These are phyloP conservation scores for Zenarchopterus dispar DNA, from an alignment of 2,797 vertebrate species.

Conservation along the genomic window DNA sequence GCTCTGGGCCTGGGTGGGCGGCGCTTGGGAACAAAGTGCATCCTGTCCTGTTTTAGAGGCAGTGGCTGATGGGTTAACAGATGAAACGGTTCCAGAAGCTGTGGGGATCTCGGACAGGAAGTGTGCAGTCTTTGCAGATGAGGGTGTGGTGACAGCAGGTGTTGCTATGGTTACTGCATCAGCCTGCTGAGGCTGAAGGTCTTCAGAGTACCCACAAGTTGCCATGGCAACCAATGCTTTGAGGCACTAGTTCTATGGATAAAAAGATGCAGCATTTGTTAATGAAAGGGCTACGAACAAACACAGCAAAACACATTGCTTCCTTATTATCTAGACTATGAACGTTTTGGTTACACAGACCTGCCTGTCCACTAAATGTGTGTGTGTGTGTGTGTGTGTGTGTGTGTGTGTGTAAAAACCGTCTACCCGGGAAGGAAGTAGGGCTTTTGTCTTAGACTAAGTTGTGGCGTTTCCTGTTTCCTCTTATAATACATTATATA, in stretches of 20 bases:
- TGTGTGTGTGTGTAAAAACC: constrained; percentile 15
- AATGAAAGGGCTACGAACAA: constrained; percentile 31
- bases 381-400: neutral
- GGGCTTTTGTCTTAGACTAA: constrained; percentile 59
- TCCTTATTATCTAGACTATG: constrained; percentile 6
- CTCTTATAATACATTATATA: no score
- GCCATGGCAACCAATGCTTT: constrained; percentile 84
- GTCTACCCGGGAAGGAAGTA: constrained; percentile 58
- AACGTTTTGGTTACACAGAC: neutral
- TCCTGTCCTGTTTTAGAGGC: constrained; percentile 74
- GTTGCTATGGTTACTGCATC: constrained; percentile 77
- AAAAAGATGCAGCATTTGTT: constrained; percentile 36
- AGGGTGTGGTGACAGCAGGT: constrained; percentile 75
- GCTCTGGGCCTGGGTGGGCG: constrained; percentile 70
- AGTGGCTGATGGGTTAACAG: constrained; percentile 59
- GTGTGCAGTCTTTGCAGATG: constrained; percentile 77
- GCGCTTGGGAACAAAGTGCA: constrained; percentile 72
- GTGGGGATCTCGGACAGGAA: constrained; percentile 85
- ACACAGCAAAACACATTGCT: constrained; percentile 8
- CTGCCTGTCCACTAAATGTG: neutral
- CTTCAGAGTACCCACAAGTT: constrained; percentile 89
- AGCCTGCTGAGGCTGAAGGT: constrained; percentile 88
- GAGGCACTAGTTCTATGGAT: constrained; percentile 69
- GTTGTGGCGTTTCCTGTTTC: constrained; percentile 65
- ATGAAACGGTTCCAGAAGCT: constrained; percentile 62